Percentiles rank a stretch among this genome's conserved stretches.
Evolutionary conservation across 2,113 vertebrate species (phyloP).

Genomic region (Xenopus tropicalis): UCB_Xtro_10.0 CM004451.2:34414501-34415000

Average conservation of each 20-base stretch:
- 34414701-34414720: slow-evolving; percentile 75
- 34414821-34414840: slow-evolving; percentile 87
- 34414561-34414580: slow-evolving; percentile 74
- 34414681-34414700: slow-evolving; percentile 79
- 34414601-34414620: slow-evolving; percentile 76
- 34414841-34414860: slow-evolving; percentile 83
- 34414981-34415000: slow-evolving; percentile 73
- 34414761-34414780: slow-evolving; percentile 70
- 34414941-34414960: slow-evolving; percentile 90
- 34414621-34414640: slow-evolving; percentile 79
- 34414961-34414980: slow-evolving; percentile 71
- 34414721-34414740: slow-evolving; percentile 60
- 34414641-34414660: slow-evolving; percentile 97
- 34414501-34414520: slow-evolving; percentile 10
- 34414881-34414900: slow-evolving; percentile 55
- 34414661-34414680: slow-evolving; percentile 90
- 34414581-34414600: slow-evolving; percentile 70
- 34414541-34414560: slow-evolving; percentile 58
- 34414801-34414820: slow-evolving; percentile 80
- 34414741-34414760: slow-evolving; percentile 63
- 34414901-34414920: slow-evolving; percentile 95
- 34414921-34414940: slow-evolving; percentile 99
- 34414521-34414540: slow-evolving; percentile 69
- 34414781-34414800: slow-evolving; percentile 71
- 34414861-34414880: slow-evolving; percentile 68